Conservation (phyloP, 2,888 invertebrate genomes). For the Automeris io region DNA sequence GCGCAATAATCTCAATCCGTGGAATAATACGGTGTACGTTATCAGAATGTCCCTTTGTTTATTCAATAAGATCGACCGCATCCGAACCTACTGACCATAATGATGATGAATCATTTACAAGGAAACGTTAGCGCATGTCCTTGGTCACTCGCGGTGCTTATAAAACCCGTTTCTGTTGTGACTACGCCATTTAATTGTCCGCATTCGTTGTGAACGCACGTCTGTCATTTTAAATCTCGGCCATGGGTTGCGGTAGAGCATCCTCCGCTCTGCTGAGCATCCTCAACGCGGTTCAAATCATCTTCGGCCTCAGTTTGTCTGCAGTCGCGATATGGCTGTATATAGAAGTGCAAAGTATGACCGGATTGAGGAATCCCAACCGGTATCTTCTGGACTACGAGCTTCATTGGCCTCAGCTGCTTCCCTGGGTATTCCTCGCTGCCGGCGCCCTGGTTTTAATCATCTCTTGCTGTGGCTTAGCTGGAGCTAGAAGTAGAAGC, state of each 20-base stretch:
- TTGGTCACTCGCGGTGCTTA: conserved; percentile 25
- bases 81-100: conserved; percentile 1
- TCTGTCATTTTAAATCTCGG: not conserved
- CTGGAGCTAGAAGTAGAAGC: conserved; percentile 44
- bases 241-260: conserved; percentile 27
- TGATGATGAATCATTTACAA: conserved; percentile 18
- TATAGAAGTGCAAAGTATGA: conserved; percentile 45
- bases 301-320: conserved; percentile 44
- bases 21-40: not conserved
- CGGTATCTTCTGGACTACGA: conserved; percentile 63
- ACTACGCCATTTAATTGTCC: conserved; percentile 48
- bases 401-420: conserved; percentile 64
- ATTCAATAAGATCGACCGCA: conserved; percentile 1
- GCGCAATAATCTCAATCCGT: not conserved
- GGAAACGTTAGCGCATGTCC: conserved; percentile 14
- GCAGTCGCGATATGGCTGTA: conserved; percentile 56
- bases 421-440: conserved; percentile 63
- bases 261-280: conserved; percentile 33
- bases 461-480: conserved; percentile 50
- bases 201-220: conserved; percentile 18
- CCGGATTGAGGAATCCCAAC: conserved; percentile 48
- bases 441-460: conserved; percentile 46
- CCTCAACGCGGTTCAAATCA: conserved; percentile 41
- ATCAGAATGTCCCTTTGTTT: conserved; percentile 2
- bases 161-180: conserved; percentile 24